These are phyloP conservation scores for Crocidura indochinensis DNA, from an alignment of 2,797 vertebrate species.

Conservation along the genomic window DNA sequence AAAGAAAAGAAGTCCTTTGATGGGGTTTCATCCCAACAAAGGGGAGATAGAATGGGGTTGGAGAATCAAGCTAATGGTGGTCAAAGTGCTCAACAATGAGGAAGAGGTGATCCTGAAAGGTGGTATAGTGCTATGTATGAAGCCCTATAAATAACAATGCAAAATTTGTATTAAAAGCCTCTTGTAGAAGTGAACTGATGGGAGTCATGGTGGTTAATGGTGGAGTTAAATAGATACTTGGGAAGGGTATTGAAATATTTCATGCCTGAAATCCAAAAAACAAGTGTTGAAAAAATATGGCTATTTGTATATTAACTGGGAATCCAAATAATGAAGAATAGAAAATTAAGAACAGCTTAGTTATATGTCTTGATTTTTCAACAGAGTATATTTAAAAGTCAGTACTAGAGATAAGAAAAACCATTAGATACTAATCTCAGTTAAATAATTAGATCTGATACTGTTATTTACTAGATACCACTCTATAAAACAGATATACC, in stretches of 20 bases:
- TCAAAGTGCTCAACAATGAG: no score
- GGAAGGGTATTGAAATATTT: neutral
- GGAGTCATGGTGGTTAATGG: no score
- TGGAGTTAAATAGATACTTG: no score
- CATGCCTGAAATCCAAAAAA: neutral
- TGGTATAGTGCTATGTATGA: no score
- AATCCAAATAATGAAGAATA: constrained; percentile 39
- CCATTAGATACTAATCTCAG: neutral
- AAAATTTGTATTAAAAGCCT: no score
- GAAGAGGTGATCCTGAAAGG: no score
- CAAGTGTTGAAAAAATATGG: constrained; percentile 2
- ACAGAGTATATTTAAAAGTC: constrained; percentile 39
- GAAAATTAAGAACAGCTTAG: constrained; percentile 31
- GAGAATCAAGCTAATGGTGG: no score
- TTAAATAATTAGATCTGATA: constrained; percentile 63
- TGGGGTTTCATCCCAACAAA: no score
- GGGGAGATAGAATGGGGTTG: no score
- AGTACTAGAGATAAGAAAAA: constrained; percentile 26
- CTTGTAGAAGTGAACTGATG: no score
- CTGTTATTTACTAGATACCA: constrained; percentile 27
- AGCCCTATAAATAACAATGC: no score
- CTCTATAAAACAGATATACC: constrained; percentile 54
- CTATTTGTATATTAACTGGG: constrained; percentile 36
- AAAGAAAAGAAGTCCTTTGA: no score
- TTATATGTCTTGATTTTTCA: constrained; percentile 24